Evolutionary conservation across 2,113 vertebrate species (phyloP), one percentile per base, ranked within the genome.

Genomic region (Bucco capensis): DNA sequence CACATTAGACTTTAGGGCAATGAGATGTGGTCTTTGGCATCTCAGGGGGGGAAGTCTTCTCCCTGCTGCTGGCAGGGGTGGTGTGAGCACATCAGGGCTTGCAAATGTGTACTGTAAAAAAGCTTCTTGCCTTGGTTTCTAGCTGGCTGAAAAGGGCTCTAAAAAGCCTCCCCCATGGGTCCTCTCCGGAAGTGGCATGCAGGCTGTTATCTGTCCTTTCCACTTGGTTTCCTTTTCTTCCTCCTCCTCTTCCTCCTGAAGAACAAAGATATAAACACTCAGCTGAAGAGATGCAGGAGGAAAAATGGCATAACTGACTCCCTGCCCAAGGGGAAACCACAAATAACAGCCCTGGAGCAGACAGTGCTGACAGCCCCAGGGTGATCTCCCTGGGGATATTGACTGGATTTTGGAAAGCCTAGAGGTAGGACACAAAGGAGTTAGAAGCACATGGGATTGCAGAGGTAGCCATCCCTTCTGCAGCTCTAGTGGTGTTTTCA

Each of bases 201-300:
- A 70, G 75, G 51, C 19, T 71, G 75, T 88, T 93, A 95, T 94
- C 88, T 94, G 73, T 74, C 90, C 69, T 73, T 89, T 81, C 76
- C 92, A 83, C 19, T 37, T 30, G 5, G 46, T 14, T 96, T 94
- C 96, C 93, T 88, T 65, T 86, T 30, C 92, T 80, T 72, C 86
- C 62, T 84, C 80, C 83, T 90, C 73, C 74, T 72, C 86, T 58
- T 84, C 80, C 83, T 90, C 73, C 74, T 38, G 71, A 78, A 69
- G 89, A 84, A 46, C 77, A 79, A 73, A 94, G 95, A 94, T 76
- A 90, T n/a, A 93, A 94, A 93, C 80, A 83, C 14, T 0, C 62
- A 57, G 70, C 86, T 58, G 73, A 67, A 57, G 50, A 78, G 80
- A 78, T 57, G 65, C 83, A 38, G 66, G 57, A 69, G 62, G 2